Base-by-base conservation (phyloP, 2,113 vertebrate genomes). In the Bos indicus region DNA sequence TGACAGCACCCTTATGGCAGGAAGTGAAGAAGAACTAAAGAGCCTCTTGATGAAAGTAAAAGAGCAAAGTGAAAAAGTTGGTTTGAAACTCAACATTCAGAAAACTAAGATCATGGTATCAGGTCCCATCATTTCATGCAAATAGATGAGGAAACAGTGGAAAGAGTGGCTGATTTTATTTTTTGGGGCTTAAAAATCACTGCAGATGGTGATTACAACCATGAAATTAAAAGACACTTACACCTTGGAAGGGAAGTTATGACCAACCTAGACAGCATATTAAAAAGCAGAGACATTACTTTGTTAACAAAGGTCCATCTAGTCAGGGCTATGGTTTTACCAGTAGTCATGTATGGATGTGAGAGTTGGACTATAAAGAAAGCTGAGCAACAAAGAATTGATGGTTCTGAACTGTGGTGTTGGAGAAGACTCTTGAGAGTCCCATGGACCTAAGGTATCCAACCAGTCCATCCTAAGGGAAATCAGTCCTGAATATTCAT, bases 161-260 rank as follows among this genome's bases (percentile, higher is more conserved):
- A 67, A 67, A 67, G 2, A 36, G 8, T 71, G 64, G 17, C 64
- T 10, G 64, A 71, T 9, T 67, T 67, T 67, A 36, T 36, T 71
- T 67, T 36, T 0, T 0, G 0, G n/a, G 17, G 17, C 4, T 71
- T n/a, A n/a, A 36, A 36, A 36, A 36, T 71, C n/a, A 36, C 17
- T 36, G 17, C 4, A 71, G 64, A 36, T 36, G 17, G 64, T 36
- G n/a, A 71, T 5, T 71, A 9, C 9, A 71, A 21, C 64, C 64
- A 36, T 71, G 9, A 71, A 71, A 71, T 71, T 71, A 71, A 71
- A n/a, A 71, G n/a, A 36, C 0, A 0, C 64, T 71, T 71, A 36
- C n/a, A 36, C 64, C 8, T 71, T 71, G n/a, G n/a, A 71, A 36
- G n/a, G 64, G 16, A 71, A 36, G 4, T 36, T 71, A 21, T 71